Evolutionary conservation across 1,140 invertebrate genomes (phyloP).

Genomic region (Drosophila parvula): DNA sequence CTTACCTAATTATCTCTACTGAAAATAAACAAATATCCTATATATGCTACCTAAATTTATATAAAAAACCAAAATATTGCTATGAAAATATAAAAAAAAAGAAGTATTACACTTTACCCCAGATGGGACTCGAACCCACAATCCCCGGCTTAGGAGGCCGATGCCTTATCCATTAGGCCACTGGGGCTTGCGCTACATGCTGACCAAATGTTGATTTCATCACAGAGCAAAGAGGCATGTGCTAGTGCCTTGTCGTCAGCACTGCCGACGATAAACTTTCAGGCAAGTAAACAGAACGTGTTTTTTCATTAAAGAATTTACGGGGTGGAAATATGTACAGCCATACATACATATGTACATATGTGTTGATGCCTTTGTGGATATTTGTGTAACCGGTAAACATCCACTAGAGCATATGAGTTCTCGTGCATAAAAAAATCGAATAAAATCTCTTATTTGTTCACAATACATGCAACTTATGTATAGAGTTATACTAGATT

Average conservation of each 20-base stretch:
- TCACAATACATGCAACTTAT: not conserved
- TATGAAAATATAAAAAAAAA: not conserved
- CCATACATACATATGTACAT: not conserved
- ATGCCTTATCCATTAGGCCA: constrained; percentile 55
- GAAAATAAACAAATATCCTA: not conserved
- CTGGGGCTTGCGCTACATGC: constrained; percentile 9
- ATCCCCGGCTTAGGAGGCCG: constrained; percentile 55
- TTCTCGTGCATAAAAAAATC: not conserved
- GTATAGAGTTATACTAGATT: not conserved
- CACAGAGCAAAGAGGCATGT: no score
- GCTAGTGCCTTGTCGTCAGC: not conserved
- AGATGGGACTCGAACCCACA: constrained; percentile 54
- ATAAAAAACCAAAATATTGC: not conserved
- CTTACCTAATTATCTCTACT: not conserved
- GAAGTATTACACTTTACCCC: constrained; percentile 23
- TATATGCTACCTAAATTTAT: not conserved
- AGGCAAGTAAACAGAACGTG: not conserved
- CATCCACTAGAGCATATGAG: not conserved
- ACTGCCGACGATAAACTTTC: no score
- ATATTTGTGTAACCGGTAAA: not conserved
- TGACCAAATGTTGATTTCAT: constrained; percentile 1
- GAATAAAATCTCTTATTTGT: not conserved
- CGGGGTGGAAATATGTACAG: constrained; percentile 6
- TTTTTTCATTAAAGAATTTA: constrained; percentile 9
- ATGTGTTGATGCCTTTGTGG: not conserved